Evolutionary conservation across 2,797 vertebrate genomes (phyloP), one percentile per base, ranked within the genome.

Genomic region (Pogonophryne albipinna): DNA sequence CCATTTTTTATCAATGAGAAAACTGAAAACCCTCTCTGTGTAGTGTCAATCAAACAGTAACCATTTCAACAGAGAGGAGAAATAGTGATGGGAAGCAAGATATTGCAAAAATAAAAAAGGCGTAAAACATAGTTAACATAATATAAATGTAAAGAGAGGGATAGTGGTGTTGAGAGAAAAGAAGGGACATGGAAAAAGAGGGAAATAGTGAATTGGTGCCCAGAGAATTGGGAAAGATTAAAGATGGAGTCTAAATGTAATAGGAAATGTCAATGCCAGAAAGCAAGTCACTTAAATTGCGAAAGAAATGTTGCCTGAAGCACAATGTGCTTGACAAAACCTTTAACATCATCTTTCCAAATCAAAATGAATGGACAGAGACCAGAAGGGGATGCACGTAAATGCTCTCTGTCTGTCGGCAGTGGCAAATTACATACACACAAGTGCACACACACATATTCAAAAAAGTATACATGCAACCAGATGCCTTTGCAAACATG

Each of bases 181-280:
- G 17, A 34, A 49, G 60, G 15, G 58, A 63, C 10, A 46, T 20
- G 63, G 46, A 19, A 42, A 52, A 10, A 57, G 58, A 38, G 10
- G n/a, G 57, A 20, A 47, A 50, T 52, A 61, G 63, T 38, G 42
- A 65, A 42, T 38, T 45, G 4, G 10, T 27, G 66, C 47, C 56
- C 47, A 80, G 74, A 82, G 71, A 27, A 27, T 27, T 57, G 74
- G 66, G 62, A 92, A 91, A 93, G 63, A 87, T 94, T 92, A 95
- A 93, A 94, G 94, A 94, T 93, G 91, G 78, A 76, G 74, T 80
- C 83, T 92, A 95, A 95, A 95, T 95, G 89, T 94, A 94, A 95
- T 95, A 90, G 91, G 89, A 87, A 94, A 92, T 60, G 79, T 76
- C 86, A 62, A 80, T 73, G 84, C 87, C 81, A 82, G 91, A 93